These are phyloP conservation scores for Apamea crenata DNA, from an alignment of 2,888 invertebrate species.

Conservation along the genomic window DNA sequence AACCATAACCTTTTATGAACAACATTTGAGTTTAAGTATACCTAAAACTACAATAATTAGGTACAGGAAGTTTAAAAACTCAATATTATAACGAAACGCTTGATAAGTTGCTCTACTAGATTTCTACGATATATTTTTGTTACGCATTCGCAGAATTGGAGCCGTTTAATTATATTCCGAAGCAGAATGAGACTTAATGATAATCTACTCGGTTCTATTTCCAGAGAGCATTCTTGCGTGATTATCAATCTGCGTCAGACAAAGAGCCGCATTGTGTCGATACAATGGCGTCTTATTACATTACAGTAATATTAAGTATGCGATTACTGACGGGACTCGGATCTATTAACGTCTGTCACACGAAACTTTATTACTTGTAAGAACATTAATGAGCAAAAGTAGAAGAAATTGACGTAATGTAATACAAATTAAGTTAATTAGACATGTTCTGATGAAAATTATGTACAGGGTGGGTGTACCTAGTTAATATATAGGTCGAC, in stretches of 20 bases:
- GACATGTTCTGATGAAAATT: background rate
- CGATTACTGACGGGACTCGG: slow-evolving; percentile 7
- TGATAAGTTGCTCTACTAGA: background rate
- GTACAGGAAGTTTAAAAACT: slow-evolving; percentile 22
- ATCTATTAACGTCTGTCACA: slow-evolving; percentile 1
- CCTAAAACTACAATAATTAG: slow-evolving; percentile 13
- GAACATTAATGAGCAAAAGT: slow-evolving; percentile 1
- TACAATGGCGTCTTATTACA: slow-evolving; percentile 41
- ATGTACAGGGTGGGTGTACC: background rate
- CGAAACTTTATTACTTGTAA: slow-evolving; percentile 8
- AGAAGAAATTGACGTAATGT: background rate
- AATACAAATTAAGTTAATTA: background rate
- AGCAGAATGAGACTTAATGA: slow-evolving; percentile 16
- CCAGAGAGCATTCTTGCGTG: slow-evolving; percentile 5
- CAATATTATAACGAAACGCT: background rate
- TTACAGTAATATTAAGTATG: slow-evolving; percentile 20
- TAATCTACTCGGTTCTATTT: slow-evolving; percentile 29
- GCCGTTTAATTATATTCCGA: background rate
- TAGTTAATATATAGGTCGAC: too few relatives aligned
- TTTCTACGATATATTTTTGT: background rate
- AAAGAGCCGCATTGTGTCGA: slow-evolving; percentile 30
- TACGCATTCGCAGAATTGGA: background rate
- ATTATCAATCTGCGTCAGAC: slow-evolving; percentile 35
- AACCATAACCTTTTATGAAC: background rate
- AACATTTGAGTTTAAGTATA: slow-evolving; percentile 6